Conservation (phyloP, 2,888 invertebrate species). For the Ommatoiulus sabulosus region DNA sequence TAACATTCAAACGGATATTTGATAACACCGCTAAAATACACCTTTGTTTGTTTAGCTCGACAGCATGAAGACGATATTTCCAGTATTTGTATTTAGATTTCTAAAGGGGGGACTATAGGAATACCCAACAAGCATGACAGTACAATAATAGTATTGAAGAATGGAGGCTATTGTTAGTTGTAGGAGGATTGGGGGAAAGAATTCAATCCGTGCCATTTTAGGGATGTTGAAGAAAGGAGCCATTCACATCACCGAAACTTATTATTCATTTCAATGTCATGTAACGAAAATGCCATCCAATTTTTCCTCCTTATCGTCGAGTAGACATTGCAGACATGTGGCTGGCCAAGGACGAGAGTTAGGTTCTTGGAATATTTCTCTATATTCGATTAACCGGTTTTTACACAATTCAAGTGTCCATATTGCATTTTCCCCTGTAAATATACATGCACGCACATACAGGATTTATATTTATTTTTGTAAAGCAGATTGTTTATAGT, state of each 20-base stretch:
- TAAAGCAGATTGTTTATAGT: not conserved
- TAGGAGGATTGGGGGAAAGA: constrained; percentile 20
- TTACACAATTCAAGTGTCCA: constrained; percentile 8
- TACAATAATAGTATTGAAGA: constrained; percentile 18
- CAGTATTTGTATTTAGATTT: constrained; percentile 18
- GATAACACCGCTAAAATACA: constrained; percentile 1
- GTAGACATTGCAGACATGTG: not conserved
- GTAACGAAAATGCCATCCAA: constrained; percentile 34
- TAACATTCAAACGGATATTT: not conserved
- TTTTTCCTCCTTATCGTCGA: not conserved
- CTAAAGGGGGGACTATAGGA: not conserved
- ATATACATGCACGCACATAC: not conserved
- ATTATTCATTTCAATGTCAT: constrained; percentile 27
- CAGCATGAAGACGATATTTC: constrained; percentile 25
- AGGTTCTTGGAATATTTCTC: not conserved
- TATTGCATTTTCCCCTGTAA: not conserved
- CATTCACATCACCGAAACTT: constrained; percentile 19
- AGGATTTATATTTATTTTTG: not conserved
- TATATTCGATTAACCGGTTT: not conserved
- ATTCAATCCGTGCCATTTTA: constrained; percentile 17
- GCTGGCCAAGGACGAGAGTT: not conserved
- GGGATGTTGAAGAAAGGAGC: not conserved
- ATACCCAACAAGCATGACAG: constrained; percentile 19
- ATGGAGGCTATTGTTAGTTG: constrained; percentile 18
- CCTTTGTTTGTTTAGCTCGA: constrained; percentile 1